Evolutionary conservation across 1,140 invertebrate genomes (phyloP).

Genomic region (Apis laboriosa): DNA sequence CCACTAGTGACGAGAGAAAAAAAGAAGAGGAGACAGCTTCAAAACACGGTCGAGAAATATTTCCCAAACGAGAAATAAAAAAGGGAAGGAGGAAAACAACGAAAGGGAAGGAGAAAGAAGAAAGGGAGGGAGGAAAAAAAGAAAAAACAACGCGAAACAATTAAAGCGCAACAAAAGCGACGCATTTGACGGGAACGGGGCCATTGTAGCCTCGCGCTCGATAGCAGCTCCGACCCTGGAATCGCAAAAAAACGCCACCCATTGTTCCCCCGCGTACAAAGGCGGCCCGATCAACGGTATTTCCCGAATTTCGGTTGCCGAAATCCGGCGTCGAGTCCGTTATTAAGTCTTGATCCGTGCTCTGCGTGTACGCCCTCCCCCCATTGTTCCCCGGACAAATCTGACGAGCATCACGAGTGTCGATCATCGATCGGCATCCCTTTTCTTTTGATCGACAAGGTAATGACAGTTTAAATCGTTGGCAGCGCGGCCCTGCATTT

Average conservation of each 20-base stretch:
- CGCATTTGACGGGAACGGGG: background rate
- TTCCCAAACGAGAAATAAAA: background rate
- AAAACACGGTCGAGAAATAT: too few species aligned
- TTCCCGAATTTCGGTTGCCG: conserved; percentile 54
- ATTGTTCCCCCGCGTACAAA: conserved; percentile 48
- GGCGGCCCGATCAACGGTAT: conserved; percentile 30
- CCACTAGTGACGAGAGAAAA: too few species aligned
- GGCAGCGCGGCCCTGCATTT: conserved; percentile 51
- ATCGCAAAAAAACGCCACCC: conserved; percentile 28
- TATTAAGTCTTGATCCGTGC: conserved; percentile 76
- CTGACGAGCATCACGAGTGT: conserved; percentile 70
- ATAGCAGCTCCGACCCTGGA: background rate
- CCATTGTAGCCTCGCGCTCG: conserved; percentile 17
- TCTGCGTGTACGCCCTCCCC: conserved; percentile 31
- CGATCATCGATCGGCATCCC: conserved; percentile 71
- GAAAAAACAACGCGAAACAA: conserved; percentile 12
- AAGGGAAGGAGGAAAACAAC: background rate
- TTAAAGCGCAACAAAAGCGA: conserved; percentile 38
- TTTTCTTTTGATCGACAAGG: conserved; percentile 74
- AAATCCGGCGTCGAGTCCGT: conserved; percentile 62
- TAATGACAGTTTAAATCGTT: conserved; percentile 75
- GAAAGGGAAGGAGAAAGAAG: too few species aligned
- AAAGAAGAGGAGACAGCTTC: background rate
- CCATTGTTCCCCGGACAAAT: conserved; percentile 73
- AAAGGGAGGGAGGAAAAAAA: background rate